Evolutionary conservation across 1,140 invertebrate genomes (phyloP).

Genomic region (Micrasema longulum): DNA sequence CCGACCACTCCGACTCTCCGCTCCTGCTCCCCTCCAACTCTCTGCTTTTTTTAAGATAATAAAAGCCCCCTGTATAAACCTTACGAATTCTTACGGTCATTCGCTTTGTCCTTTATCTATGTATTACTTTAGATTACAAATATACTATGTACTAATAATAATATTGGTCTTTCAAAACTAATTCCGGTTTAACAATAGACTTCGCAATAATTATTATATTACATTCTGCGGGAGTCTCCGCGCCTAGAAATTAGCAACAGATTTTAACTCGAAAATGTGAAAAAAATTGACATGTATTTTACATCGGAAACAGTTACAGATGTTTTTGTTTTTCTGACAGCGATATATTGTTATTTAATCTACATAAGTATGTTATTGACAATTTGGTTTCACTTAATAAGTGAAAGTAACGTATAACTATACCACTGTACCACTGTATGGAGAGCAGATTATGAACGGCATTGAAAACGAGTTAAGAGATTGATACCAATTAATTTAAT

Average conservation of each 20-base stretch:
- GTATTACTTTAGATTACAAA: too few species aligned
- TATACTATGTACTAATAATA: too few species aligned
- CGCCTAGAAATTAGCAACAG: neutral
- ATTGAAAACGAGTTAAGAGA: slow-evolving; percentile 5
- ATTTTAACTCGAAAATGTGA: neutral
- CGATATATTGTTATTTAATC: neutral
- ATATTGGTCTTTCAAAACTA: neutral
- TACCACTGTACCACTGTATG: neutral
- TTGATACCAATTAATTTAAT: neutral
- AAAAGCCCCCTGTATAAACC: neutral
- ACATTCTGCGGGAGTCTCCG: neutral
- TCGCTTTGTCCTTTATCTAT: slow-evolving; percentile 22
- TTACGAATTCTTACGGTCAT: neutral
- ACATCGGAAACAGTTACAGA: too few species aligned
- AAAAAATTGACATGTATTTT: too few species aligned
- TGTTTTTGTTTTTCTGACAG: neutral
- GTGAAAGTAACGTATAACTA: slow-evolving; percentile 13
- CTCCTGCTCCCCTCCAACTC: too few species aligned
- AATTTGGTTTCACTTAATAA: neutral
- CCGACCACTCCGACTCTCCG: too few species aligned
- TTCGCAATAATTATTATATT: slow-evolving; percentile 15
- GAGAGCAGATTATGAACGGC: neutral
- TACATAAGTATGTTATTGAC: slow-evolving; percentile 1
- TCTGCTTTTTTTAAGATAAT: too few species aligned
- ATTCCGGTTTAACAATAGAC: slow-evolving; percentile 29